Evolutionary conservation across 2,797 vertebrate species (phyloP), one percentile per base, ranked within the genome.

Genomic region (Lutjanus campechanus): DNA sequence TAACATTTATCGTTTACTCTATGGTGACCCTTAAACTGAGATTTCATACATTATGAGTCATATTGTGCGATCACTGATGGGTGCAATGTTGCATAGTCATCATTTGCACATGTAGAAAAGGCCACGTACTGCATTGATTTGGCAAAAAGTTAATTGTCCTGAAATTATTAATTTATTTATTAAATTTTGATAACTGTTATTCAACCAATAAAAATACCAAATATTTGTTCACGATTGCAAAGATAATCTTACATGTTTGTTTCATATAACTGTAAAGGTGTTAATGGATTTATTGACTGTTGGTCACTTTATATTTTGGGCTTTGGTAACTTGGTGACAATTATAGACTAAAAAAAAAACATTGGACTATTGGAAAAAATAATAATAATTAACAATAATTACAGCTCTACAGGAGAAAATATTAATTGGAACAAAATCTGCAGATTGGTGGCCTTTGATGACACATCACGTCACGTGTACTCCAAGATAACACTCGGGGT

Each of bases 371-470:
- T 70, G 1, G 11, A 47, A 46, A 46, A 63, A 46, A 17, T 3
- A 11, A 44, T 54, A 69, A 50, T 47, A 58, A 71, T 44, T n/a
- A n/a, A 6, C 12, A 2, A 40, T 49, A 25, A 59, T 59, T 72
- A n/a, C 11, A 67, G 50, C 17, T 0, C 20, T 16, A 8, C 22
- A 12, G 61, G 54, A 59, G 43, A 73, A 40, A 66, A 15, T 29
- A n/a, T 47, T 69, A 69, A 74, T 11, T 44, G 50, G 2, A 65
- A 62, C 5, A 60, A 46, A 40, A 19, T 55, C 11, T 59, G 20
- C 19, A 77, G 50, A 74, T 19, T 49, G n/a, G 40, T 7, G n/a
- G 17, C 11, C 58, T 73, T 71, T 9, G 25, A 61, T 61, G 51
- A 54, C 66, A 63, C 36, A 22, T 20, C 2, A 6, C 56, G 11